phyloP scores from a whole-genome alignment of 2,113 vertebrate genomes.

The Steatornis caripensis region DNA sequence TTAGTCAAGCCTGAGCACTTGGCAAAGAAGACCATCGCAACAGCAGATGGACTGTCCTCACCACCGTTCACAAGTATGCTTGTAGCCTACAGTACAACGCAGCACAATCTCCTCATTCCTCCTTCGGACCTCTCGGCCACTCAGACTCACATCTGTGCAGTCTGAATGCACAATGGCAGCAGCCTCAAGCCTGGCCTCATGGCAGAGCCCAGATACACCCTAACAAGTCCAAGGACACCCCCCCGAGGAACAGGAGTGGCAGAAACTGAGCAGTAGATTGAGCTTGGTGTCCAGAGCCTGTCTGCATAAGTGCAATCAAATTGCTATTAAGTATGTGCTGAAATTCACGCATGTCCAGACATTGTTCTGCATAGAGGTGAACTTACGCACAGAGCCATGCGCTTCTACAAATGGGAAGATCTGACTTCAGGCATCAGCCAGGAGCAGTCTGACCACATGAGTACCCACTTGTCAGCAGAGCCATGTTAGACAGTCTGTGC shows the following conservation, averaged over 20 bases:
- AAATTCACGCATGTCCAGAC: accelerated
- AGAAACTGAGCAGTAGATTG: background rate
- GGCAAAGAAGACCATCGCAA: background rate
- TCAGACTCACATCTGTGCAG: background rate
- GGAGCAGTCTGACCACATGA: accelerated
- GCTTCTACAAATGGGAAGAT: background rate
- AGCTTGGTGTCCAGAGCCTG: background rate
- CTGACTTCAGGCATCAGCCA: background rate
- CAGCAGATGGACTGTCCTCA: background rate
- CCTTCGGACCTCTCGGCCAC: accelerated
- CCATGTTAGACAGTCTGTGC: background rate
- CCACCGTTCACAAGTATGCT: background rate
- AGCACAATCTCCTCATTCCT: background rate
- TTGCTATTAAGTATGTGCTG: accelerated
- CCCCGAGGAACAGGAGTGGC: background rate
- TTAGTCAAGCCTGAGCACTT: background rate
- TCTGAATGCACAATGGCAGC: background rate
- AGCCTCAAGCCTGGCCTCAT: background rate
- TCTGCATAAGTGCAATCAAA: background rate
- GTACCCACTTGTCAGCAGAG: background rate
- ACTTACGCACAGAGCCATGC: background rate
- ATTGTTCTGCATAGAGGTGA: accelerated
- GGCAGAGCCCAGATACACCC: background rate
- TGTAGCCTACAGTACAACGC: accelerated
- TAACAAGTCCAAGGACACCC: background rate